phyloP scores from a whole-genome alignment of 2,797 vertebrate species.

The Lepus townsendii region DNA sequence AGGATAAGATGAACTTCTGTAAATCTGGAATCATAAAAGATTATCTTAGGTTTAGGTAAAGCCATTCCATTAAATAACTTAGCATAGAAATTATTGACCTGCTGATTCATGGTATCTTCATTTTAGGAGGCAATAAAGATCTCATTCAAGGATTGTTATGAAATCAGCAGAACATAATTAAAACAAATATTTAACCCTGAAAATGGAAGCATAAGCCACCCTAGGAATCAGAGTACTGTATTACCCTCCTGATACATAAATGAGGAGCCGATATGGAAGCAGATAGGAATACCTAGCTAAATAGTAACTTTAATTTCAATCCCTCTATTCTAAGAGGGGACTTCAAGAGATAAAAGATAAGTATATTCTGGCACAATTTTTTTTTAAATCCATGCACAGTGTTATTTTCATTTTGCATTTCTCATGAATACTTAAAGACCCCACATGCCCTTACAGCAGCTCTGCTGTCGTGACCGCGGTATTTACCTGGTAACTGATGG shows the following conservation, averaged over 20 bases:
- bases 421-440: too few species aligned
- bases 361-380: too few species aligned
- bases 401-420: too few species aligned
- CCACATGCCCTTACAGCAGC: not conserved
- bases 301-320: not conserved
- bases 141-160: not conserved
- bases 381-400: too few species aligned
- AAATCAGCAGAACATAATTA: slow-evolving; percentile 4
- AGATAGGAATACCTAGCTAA: not conserved
- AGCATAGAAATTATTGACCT: not conserved
- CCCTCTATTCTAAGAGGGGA: not conserved
- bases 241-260: not conserved
- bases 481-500: slow-evolving; percentile 79
- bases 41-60: slow-evolving; percentile 18
- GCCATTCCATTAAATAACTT: not conserved
- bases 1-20: not conserved
- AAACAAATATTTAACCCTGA: slow-evolving; percentile 35
- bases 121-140: not conserved
- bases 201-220: not conserved
- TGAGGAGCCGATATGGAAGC: not conserved
- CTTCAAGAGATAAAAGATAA: too few species aligned
- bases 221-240: not conserved
- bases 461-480: slow-evolving; percentile 59
- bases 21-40: not conserved
- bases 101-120: not conserved